phyloP scores from a whole-genome alignment of 2,113 vertebrate genomes.

The Cisticola juncidis region DNA sequence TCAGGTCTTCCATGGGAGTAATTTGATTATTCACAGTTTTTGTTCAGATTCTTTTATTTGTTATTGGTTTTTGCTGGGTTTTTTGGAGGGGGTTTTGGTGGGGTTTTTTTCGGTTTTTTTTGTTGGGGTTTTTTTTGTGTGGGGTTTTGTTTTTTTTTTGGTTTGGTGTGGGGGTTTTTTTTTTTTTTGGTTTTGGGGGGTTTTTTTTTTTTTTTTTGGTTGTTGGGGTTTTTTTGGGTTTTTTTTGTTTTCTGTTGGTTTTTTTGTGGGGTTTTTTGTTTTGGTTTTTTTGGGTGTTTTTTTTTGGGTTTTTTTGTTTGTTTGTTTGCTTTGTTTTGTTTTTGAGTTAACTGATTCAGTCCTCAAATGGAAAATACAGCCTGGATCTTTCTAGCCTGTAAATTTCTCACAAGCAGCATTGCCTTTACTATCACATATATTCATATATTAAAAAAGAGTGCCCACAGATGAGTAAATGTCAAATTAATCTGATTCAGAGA shows the following conservation, averaged over 20 bases:
- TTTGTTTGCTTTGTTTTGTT: too few species aligned
- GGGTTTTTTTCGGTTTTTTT: too few species aligned
- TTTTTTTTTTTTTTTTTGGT: too few species aligned
- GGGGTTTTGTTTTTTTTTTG: too few species aligned
- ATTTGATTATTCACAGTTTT: not conserved
- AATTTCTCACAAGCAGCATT: not conserved
- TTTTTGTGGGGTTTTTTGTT: too few species aligned
- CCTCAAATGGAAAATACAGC: not conserved
- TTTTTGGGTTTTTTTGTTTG: too few species aligned
- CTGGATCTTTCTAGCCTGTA: not conserved
- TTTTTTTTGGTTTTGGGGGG: too few species aligned
- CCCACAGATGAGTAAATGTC: not conserved
- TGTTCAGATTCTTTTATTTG: not conserved
- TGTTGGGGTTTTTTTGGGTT: too few species aligned
- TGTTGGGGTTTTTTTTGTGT: too few species aligned
- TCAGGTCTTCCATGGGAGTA: not conserved
- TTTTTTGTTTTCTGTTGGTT: too few species aligned
- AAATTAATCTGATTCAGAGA: not conserved
- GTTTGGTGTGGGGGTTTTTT: too few species aligned
- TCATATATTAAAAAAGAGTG: not conserved
- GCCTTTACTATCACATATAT: not conserved
- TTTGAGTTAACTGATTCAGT: not conserved
- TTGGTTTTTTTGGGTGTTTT: too few species aligned
- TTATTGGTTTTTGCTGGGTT: not conserved
- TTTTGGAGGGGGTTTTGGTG: not conserved